Base-by-base conservation (phyloP, 1,140 invertebrate species). In the Drosophila truncata region DNA sequence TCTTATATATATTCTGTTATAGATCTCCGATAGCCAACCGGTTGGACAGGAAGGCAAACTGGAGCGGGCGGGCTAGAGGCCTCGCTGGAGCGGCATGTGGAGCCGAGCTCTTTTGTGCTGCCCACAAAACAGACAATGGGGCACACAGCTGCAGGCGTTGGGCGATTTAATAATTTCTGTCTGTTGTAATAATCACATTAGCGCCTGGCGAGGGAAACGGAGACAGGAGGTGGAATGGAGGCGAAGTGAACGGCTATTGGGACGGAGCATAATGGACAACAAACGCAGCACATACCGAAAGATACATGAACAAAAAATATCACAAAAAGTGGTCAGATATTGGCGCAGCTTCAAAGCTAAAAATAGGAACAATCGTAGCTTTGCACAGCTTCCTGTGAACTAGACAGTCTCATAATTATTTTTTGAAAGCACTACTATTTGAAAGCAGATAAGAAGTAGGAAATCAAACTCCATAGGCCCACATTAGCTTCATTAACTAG, bases 1-100 rank as follows among this genome's bases (percentile, higher is more conserved):
- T 54, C 52, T 27, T 49, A 27, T 49, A 37, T 66, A 49, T 50
- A 72, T 73, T 73, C 54, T 59, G 23, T 35, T 63, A 88, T 49
- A 88, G 77, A 88, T 88, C 72, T 61, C 33, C 57, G 80, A 87
- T 88, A 88, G 76, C 73, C 59, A 76, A 90, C 84, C 84, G 85
- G 84, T 88, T 83, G 71, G 63, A 78, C 78, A 61, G 52, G 65
- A 81, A 81, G 75, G 50, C 58, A 61, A 87, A 64, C 60, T 77
- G 35, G 64, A 78, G 69, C 65, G 66, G 77, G 70, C 65, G 59
- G 63, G 71, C 64, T 41, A 47, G 76, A 55, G 66, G 76, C 50
- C 64, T 76, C 37, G 52, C 14, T 39, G 46, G 63, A 71, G 69
- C 76, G 74, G 73, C 66, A 41, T 71, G 63, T 37, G 44, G 44